Percentiles rank a stretch among this genome's conserved stretches.
phyloP scores from a whole-genome alignment of 2,888 invertebrate genomes.

The Tyria jacobaeae region DNA sequence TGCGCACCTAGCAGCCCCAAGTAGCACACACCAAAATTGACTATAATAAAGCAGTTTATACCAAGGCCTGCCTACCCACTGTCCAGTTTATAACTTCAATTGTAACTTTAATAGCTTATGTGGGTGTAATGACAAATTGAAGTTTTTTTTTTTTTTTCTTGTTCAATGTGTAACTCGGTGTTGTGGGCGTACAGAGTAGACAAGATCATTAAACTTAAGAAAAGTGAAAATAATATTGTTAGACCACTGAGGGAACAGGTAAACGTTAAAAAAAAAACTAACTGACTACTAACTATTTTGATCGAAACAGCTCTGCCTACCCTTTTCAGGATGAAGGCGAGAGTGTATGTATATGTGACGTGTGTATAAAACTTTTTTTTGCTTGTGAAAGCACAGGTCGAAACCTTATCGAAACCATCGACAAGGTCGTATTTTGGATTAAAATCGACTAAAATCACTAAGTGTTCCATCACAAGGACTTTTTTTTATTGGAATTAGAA shows the following conservation, averaged over 20 bases:
- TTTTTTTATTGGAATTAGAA: too few relatives aligned
- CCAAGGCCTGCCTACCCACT: slow-evolving; percentile 48
- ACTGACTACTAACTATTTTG: too few relatives aligned
- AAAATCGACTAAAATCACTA: too few relatives aligned
- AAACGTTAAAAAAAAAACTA: too few relatives aligned
- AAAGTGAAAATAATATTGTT: background rate
- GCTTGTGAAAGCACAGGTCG: too few relatives aligned
- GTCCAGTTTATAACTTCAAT: slow-evolving; percentile 45
- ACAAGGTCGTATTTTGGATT: too few relatives aligned
- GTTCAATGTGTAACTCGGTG: background rate
- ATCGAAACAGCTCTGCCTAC: too few relatives aligned
- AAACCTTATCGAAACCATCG: too few relatives aligned
- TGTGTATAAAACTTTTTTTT: too few relatives aligned
- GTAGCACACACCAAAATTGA: slow-evolving; percentile 17
- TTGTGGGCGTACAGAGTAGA: slow-evolving; percentile 3
- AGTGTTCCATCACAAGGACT: too few relatives aligned
- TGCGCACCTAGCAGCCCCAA: slow-evolving; percentile 13
- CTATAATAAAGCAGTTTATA: slow-evolving; percentile 45
- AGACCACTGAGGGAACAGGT: background rate
- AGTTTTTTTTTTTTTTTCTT: slow-evolving; percentile 20
- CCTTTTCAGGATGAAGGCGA: too few relatives aligned
- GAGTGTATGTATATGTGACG: too few relatives aligned
- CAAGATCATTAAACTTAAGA: background rate
- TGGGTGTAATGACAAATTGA: slow-evolving; percentile 42
- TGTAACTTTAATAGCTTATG: slow-evolving; percentile 39